Conservation (phyloP, 30 jellyfish, hydroid and myxozoan genomes). For the Aurelia aurita region DNA sequence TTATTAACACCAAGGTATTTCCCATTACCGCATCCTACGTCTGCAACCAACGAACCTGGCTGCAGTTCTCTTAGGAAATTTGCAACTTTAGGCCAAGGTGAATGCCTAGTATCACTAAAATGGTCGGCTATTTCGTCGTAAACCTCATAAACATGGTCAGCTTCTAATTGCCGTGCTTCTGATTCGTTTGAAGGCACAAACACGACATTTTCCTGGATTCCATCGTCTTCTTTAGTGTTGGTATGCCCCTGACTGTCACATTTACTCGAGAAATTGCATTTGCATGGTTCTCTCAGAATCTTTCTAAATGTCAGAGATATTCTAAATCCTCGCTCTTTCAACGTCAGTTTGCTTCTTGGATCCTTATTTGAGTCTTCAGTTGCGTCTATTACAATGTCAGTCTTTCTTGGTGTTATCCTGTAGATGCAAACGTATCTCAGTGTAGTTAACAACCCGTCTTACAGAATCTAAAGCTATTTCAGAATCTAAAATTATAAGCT, state of each 20-base stretch:
- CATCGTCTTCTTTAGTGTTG: not conserved
- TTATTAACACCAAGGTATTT: slow-evolving; percentile 89
- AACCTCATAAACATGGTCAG: slow-evolving; percentile 80
- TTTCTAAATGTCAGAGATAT: slow-evolving; percentile 91
- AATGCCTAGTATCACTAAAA: slow-evolving; percentile 95
- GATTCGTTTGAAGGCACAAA: slow-evolving; percentile 59
- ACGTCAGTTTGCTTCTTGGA: slow-evolving; percentile 44
- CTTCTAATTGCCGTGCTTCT: slow-evolving; percentile 87
- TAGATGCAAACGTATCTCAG: too few relatives aligned
- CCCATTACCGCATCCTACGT: slow-evolving; percentile 99
- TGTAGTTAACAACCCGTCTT: too few relatives aligned
- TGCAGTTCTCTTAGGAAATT: slow-evolving; percentile 66
- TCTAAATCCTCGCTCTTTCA: slow-evolving; percentile 81
- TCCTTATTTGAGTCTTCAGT: slow-evolving; percentile 33
- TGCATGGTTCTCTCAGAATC: slow-evolving; percentile 68
- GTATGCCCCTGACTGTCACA: slow-evolving; percentile 85
- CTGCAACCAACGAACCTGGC: slow-evolving; percentile 79
- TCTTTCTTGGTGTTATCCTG: slow-evolving; percentile 95
- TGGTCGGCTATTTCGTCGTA: slow-evolving; percentile 95
- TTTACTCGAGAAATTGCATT: slow-evolving; percentile 70
- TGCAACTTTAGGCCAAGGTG: slow-evolving; percentile 96
- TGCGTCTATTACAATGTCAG: slow-evolving; percentile 77
- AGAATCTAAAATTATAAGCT: not conserved
- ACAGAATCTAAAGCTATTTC: too few relatives aligned
- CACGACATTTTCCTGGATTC: slow-evolving; percentile 17